A percentile compares a stretch with the other conserved stretches of the same genome.
These are phyloP conservation scores for Xylota segnis DNA, from an alignment of 2,888 invertebrate species.

Conservation along the genomic window DNA sequence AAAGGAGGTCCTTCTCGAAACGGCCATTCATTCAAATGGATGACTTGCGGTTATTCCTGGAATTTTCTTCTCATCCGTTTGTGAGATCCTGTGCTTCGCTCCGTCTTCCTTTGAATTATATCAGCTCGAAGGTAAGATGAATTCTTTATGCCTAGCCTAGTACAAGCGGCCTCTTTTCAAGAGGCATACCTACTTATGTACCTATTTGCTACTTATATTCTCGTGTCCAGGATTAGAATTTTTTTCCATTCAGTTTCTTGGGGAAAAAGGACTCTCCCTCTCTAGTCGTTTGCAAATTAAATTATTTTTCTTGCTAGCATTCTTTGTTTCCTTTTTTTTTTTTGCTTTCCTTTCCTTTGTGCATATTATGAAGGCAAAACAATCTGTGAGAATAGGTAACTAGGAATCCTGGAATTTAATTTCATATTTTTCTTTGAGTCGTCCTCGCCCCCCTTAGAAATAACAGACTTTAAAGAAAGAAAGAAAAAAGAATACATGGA, in stretches of 20 bases:
- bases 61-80: constrained; percentile 48
- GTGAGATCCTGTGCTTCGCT: background rate
- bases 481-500: background rate
- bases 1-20: constrained; percentile 55
- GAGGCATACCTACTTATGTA: constrained; percentile 22
- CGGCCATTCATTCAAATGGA: constrained; percentile 69
- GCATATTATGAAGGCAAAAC: constrained; percentile 46
- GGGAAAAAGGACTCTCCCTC: constrained; percentile 43
- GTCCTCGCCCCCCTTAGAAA: too few relatives aligned
- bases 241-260: constrained; percentile 45
- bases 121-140: constrained; percentile 36
- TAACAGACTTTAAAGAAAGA: background rate
- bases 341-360: background rate
- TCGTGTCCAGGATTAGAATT: constrained; percentile 55
- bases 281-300: constrained; percentile 47
- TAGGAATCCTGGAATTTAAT: constrained; percentile 70
- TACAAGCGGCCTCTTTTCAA: constrained; percentile 16
- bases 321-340: constrained; percentile 29
- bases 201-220: constrained; percentile 51
- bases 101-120: constrained; percentile 45
- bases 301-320: constrained; percentile 52
- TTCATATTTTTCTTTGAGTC: constrained; percentile 50
- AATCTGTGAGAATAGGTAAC: constrained; percentile 57
- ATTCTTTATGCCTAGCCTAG: background rate
- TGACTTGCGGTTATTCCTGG: constrained; percentile 74